Base-by-base conservation (phyloP, 2,797 vertebrate species). In the Catamblyrhynchus diadema region DNA sequence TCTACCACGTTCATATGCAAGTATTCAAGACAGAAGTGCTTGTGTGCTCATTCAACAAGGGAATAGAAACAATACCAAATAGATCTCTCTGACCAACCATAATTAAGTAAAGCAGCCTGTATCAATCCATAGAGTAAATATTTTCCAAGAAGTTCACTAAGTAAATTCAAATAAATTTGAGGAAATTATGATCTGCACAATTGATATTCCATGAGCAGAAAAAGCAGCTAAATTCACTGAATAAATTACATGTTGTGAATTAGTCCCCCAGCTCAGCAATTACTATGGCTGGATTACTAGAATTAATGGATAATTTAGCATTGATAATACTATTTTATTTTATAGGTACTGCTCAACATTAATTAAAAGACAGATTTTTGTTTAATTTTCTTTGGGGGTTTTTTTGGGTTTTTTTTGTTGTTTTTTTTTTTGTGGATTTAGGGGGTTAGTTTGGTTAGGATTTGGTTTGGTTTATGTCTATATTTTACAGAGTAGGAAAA, bases 81-180 rank as follows among this genome's bases (percentile, higher is more conserved):
- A 84, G 87, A 88, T 87, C 54, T 70, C 80, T 93, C 95, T 90
- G 95, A 86, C 95, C 82, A 95, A 75, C 82, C 65, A 66, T 94
- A 96, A 96, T 95, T 94, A 96, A 95, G 74, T 93, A 94, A 96
- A 91, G 82, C 73, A 83, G 88, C 70, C 84, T 96, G 88, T 97
- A 95, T 96, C 93, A 96, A 94, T 93, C 88, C 78, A 93, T 44
- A 94, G 78, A 95, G 88, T 90, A 94, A 96, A 96, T 93, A 96
- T 95, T 96, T 96, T 93, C 94, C 73, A 94, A 95, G 81, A 93
- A 95, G 82, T 88, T 93, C 85, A 86, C 77, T 79, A 54, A 93
- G 88, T 86, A 94, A 95, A 91, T 93, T 95, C 93, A 94, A 93
- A 95, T 80, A 94, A 86, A 97, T 82, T 89, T 92, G 91, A 86